A percentile compares a stretch with the other conserved stretches of the same genome.
Conservation (phyloP, 2,797 vertebrate genomes). For the Tarsius wallacei region DNA sequence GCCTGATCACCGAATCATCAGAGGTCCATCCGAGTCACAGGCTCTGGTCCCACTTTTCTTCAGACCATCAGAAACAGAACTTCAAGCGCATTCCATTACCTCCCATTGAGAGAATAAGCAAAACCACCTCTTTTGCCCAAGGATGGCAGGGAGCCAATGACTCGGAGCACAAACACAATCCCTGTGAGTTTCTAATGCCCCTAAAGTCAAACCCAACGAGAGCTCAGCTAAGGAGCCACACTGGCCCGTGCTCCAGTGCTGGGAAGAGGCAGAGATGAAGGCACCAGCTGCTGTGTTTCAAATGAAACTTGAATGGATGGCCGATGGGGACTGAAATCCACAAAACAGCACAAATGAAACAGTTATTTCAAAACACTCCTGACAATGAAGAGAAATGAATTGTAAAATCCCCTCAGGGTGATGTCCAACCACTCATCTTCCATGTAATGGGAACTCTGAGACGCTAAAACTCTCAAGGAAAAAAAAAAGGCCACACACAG, state of each 20-base stretch:
- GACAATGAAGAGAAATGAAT: conserved; percentile 52
- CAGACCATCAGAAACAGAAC: conserved; percentile 13
- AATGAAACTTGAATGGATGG: conserved; percentile 50
- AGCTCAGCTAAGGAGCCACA: conserved; percentile 16
- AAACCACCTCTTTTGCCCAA: conserved; percentile 58
- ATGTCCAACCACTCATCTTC: not conserved
- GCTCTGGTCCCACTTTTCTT: not conserved
- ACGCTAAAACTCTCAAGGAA: not conserved
- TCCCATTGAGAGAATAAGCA: not conserved
- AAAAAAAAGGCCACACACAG: not conserved
- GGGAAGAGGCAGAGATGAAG: not conserved
- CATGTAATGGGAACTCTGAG: not conserved
- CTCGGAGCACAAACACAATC: not conserved
- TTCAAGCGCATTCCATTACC: not conserved
- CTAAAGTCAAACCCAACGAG: conserved; percentile 26
- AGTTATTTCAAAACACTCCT: conserved; percentile 68
- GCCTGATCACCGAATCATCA: not conserved
- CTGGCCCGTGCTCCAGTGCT: not conserved
- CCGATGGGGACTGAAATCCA: conserved; percentile 40
- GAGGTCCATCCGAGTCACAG: not conserved
- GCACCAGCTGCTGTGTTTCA: not conserved
- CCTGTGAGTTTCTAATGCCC: not conserved
- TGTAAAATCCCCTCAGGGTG: not conserved
- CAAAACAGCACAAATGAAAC: conserved; percentile 12
- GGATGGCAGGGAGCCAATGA: conserved; percentile 37